phyloP scores from a whole-genome alignment of 1,140 invertebrate genomes.

The Myzus persicae region DNA sequence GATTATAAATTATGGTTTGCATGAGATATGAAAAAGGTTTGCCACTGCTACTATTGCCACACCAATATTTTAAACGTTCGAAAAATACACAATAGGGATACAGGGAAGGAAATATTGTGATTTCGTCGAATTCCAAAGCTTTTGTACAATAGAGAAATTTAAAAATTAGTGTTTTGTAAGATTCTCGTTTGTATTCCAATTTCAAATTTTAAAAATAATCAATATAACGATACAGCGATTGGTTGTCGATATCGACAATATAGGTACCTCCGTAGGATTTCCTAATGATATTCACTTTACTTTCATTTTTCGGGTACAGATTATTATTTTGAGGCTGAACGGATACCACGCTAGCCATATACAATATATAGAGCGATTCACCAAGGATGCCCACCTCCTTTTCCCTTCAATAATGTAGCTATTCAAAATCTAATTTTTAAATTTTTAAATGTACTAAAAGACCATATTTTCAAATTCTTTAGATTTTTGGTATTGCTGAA shows the following conservation, averaged over 20 bases:
- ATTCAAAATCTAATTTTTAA: too few relatives aligned
- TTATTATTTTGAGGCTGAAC: neutral
- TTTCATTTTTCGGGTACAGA: neutral
- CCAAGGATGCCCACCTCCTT: too few relatives aligned
- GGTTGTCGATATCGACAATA: neutral
- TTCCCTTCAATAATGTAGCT: too few relatives aligned
- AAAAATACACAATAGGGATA: neutral
- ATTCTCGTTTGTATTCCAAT: too few relatives aligned
- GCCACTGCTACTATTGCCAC: neutral
- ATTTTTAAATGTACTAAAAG: too few relatives aligned
- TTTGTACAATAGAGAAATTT: too few relatives aligned
- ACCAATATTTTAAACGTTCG: neutral
- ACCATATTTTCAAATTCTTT: too few relatives aligned
- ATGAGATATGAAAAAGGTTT: neutral
- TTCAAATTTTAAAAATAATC: neutral
- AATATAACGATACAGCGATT: neutral
- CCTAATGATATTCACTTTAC: neutral
- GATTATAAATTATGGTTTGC: neutral
- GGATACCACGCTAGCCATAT: neutral
- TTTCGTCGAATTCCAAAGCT: neutral
- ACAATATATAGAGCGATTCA: too few relatives aligned
- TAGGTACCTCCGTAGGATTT: neutral
- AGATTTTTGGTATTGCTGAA: too few relatives aligned
- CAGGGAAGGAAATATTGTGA: neutral
- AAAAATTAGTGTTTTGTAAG: neutral